phyloP scores from a whole-genome alignment of 2,797 vertebrate species.

The Xiphorhynchus erythropygius region DNA sequence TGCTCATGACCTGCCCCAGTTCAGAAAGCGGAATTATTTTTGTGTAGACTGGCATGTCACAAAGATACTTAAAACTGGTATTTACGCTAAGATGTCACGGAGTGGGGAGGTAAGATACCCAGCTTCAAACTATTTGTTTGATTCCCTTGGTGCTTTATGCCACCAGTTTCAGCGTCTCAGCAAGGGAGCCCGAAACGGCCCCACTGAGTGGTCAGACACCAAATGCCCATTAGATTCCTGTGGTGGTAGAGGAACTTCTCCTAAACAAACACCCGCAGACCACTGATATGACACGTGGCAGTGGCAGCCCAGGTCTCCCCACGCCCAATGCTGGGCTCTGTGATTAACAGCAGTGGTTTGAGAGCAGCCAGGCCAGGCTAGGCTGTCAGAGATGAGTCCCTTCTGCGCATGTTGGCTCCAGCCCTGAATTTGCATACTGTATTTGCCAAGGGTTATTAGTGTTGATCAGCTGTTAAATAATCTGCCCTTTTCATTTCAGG shows the following conservation, averaged over 20 bases:
- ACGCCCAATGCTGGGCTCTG: neutral
- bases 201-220: neutral
- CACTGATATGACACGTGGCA: neutral
- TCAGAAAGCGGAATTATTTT: neutral
- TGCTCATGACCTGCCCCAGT: fast-evolving
- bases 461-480: conserved; percentile 71
- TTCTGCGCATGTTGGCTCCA: neutral
- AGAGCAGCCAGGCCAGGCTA: neutral
- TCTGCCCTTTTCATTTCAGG: conserved; percentile 67
- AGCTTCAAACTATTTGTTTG: neutral
- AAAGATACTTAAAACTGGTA: neutral
- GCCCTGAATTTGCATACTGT: conserved; percentile 37
- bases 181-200: neutral
- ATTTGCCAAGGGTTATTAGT: conserved; percentile 68
- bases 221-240: neutral
- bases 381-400: neutral
- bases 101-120: neutral
- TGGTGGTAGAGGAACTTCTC: neutral
- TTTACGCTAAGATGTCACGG: neutral
- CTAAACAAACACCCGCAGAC: neutral
- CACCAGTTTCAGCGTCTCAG: neutral
- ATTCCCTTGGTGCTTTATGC: neutral
- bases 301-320: neutral
- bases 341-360: neutral
- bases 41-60: neutral